phyloP scores from a whole-genome alignment of 2,113 vertebrate genomes.

The Onychostoma macrolepis region DNA sequence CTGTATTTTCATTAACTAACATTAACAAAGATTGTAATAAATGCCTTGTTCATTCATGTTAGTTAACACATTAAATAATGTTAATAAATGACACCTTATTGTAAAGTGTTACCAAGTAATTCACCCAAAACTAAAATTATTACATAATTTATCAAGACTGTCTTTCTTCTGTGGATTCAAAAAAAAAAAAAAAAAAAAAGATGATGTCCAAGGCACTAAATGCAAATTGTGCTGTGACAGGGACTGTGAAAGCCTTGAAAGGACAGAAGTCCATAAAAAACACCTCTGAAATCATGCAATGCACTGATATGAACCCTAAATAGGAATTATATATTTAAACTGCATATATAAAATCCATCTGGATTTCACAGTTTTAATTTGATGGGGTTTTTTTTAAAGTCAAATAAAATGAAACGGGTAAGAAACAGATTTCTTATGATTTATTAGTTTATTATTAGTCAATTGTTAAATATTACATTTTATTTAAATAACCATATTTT shows the following conservation, averaged over 20 bases:
- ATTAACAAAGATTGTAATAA: too few relatives aligned
- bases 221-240: background rate
- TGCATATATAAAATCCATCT: background rate
- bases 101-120: too few relatives aligned
- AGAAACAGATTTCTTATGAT: too few relatives aligned
- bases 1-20: too few relatives aligned
- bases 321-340: background rate
- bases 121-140: too few relatives aligned
- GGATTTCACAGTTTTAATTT: background rate
- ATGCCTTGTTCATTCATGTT: too few relatives aligned
- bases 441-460: too few relatives aligned
- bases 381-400: background rate
- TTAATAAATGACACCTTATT: too few relatives aligned
- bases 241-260: too few relatives aligned
- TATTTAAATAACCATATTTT: background rate
- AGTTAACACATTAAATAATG: too few relatives aligned
- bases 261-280: background rate
- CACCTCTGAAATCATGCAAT: background rate
- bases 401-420: background rate
- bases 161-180: background rate
- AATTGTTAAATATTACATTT: too few relatives aligned
- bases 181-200: background rate
- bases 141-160: background rate
- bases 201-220: background rate
- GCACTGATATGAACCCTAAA: background rate